These are phyloP conservation scores for Callopanchax toddi DNA, from an alignment of 2,113 vertebrate species.

Conservation along the genomic window DNA sequence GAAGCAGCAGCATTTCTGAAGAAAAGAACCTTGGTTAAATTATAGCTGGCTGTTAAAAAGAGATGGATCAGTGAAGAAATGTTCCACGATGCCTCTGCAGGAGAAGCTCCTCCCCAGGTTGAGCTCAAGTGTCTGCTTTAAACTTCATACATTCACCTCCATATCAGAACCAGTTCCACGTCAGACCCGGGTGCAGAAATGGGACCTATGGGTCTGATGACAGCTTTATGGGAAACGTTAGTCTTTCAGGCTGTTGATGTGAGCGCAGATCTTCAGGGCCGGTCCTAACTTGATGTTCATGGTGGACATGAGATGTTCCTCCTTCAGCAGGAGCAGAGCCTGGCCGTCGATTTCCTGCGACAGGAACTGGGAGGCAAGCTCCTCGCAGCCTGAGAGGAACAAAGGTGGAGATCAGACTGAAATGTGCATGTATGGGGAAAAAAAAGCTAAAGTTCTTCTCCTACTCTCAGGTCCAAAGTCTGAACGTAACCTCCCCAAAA, in stretches of 20 bases:
- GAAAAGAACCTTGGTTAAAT: not conserved
- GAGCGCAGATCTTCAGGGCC: constrained; percentile 97
- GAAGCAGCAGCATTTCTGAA: not conserved
- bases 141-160: constrained; percentile 17
- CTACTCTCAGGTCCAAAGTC: too few relatives aligned
- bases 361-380: constrained; percentile 91
- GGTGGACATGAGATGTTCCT: constrained; percentile 98
- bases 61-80: too few relatives aligned
- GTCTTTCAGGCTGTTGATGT: constrained; percentile 94
- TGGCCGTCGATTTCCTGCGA: constrained; percentile 98
- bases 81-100: too few relatives aligned
- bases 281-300: constrained; percentile 99
- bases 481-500: too few relatives aligned
- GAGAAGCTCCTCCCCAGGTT: not conserved
- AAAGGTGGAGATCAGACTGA: not conserved
- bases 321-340: constrained; percentile 93
- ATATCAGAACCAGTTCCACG: not conserved
- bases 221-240: constrained; percentile 64
- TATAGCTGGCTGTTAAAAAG: not conserved
- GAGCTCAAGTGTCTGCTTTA: fast-evolving
- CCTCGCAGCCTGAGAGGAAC: constrained; percentile 87
- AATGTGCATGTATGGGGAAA: too few relatives aligned
- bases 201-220: not conserved
- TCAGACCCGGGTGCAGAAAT: not conserved
- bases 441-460: not conserved